Evolutionary conservation across 2,888 invertebrate species (phyloP).

Genomic region (Dolichomitus sp.): DNA sequence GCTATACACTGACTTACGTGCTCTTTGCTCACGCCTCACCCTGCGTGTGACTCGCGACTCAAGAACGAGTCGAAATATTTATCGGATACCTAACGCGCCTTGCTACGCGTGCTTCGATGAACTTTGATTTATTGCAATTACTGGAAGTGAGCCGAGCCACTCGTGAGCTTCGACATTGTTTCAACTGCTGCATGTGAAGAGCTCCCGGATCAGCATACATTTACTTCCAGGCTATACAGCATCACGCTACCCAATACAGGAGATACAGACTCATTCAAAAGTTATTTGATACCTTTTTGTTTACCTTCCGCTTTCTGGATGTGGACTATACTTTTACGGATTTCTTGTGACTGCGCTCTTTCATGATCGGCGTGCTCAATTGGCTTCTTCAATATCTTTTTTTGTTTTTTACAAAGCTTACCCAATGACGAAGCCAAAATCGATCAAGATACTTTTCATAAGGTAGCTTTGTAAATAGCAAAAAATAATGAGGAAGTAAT

Average conservation of each 20-base stretch:
- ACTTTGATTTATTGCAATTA: constrained; percentile 39
- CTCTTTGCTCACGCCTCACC: constrained; percentile 36
- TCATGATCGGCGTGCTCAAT: no score
- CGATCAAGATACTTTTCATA: no score
- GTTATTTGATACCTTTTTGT: not conserved
- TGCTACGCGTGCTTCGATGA: not conserved
- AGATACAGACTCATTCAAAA: not conserved
- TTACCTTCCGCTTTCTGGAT: no score
- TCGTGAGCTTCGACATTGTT: not conserved
- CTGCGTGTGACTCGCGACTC: constrained; percentile 57
- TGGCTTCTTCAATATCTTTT: no score
- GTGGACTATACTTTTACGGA: no score
- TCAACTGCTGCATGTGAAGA: not conserved
- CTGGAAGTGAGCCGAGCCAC: not conserved
- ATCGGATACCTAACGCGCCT: constrained; percentile 27
- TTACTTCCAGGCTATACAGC: not conserved
- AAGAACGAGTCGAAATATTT: constrained; percentile 48
- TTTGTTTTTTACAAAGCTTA: no score
- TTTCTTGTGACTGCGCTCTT: no score
- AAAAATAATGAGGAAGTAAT: no score
- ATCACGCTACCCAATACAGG: not conserved
- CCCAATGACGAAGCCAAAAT: no score
- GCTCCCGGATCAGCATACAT: not conserved
- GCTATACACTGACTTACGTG: constrained; percentile 13
- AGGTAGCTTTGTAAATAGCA: no score